A percentile compares a stretch with the other conserved stretches of the same genome.
Evolutionary conservation across 1,140 invertebrate species (phyloP).

Genomic region (Holcopasites calliopsidis): DNA sequence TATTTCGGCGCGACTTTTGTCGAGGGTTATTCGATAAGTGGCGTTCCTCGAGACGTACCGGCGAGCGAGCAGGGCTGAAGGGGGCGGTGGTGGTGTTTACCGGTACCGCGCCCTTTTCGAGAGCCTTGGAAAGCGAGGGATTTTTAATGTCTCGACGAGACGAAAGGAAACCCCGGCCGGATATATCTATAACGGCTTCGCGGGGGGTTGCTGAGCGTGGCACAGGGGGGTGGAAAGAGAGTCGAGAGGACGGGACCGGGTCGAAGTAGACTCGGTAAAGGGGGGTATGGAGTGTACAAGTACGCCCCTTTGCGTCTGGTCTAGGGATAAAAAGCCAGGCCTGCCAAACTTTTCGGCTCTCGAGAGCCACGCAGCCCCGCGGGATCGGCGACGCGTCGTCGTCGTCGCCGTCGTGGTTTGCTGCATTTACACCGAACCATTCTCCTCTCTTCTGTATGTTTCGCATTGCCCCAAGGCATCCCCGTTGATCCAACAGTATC

Average conservation of each 20-base stretch:
- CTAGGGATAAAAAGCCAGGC: constrained; percentile 62
- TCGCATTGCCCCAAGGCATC: not conserved
- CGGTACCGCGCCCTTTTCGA: constrained; percentile 41
- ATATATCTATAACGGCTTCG: constrained; percentile 54
- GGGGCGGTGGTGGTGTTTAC: not conserved
- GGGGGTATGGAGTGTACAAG: constrained; percentile 51
- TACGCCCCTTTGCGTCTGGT: constrained; percentile 62
- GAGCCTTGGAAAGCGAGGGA: constrained; percentile 33
- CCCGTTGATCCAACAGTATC: no score
- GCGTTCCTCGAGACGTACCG: not conserved
- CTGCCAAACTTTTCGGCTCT: constrained; percentile 62
- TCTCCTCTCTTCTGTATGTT: constrained; percentile 4
- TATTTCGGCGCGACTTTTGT: constrained; percentile 48
- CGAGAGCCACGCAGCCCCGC: constrained; percentile 51
- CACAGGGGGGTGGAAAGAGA: not conserved
- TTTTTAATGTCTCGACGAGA: constrained; percentile 61
- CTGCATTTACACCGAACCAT: constrained; percentile 49
- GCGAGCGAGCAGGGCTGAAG: not conserved
- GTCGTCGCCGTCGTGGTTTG: constrained; percentile 1
- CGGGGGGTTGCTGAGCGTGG: constrained; percentile 7
- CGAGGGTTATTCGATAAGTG: constrained; percentile 58
- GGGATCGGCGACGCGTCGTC: constrained; percentile 38
- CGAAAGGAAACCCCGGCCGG: constrained; percentile 52
- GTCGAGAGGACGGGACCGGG: constrained; percentile 6
- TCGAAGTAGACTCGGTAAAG: constrained; percentile 34